Evolutionary conservation across 2,797 vertebrate species (phyloP), one percentile per base, ranked within the genome.

Genomic region (Lepilemur septentrionalis): DNA sequence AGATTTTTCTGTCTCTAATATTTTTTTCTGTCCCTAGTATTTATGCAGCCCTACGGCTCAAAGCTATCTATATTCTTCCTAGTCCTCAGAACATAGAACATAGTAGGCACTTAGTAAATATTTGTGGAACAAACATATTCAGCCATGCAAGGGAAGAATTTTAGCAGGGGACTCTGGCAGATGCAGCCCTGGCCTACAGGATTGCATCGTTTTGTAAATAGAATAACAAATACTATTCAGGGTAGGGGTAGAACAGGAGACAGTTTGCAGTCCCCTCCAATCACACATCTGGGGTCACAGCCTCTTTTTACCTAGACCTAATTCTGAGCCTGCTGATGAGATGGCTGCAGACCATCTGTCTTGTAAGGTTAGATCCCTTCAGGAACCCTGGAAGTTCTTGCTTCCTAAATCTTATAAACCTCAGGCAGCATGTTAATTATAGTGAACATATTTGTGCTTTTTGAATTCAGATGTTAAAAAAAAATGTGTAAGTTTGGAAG

Each of bases 341-440:
- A 82, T 91, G 84, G 65, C 25, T 73, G 25, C 35, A 25, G 48
- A 86, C 82, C 97, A 95, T 96, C 96, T 96, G 75, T 81, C 72
- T 93, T 50, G 43, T 32, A 4, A 89, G 80, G 78, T 96, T 50
- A 30, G 70, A 78, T 89, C 72, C 55, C 61, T 86, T 92, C n/a
- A 65, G 72, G 91, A 93, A 93, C 73, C 94, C 93, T 65, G 61
- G 94, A 97, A 93, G 75, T 85, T 81, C 67, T 41, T 93, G 69
- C 79, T 93, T 86, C 87, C 70, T 95, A 82, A 93, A 78, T 91
- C 50, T 75, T 93, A 85, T 30, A 48, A 73, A 94, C 95, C 85
- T 95, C 82, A 89, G 96, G 95, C 87, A 87, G 67, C 59, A 14
- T 48, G 63, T 94, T 96, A 95, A 95, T 96, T 96, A 97, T 72